Evolutionary conservation across 2,888 invertebrate species (phyloP), one percentile per base, ranked within the genome.

Genomic region (Pelosia muscerda): DNA sequence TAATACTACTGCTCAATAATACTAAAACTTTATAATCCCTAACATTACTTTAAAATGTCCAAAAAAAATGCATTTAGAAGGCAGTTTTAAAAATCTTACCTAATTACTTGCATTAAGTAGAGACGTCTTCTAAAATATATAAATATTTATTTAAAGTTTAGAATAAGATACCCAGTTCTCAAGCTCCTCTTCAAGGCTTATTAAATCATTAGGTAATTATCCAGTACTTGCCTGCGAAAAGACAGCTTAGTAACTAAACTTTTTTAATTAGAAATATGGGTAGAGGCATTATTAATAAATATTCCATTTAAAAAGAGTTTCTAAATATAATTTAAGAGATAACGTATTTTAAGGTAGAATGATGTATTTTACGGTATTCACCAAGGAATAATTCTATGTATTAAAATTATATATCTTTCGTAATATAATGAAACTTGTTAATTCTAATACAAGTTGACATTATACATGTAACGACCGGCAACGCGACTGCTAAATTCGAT

Each of bases 121-220:
- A 31, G 23, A 34, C 0, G 15, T 59, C 15, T 34, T 9, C 4
- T 34, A 19, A 10, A n/a, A 56, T 8, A 31, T 31, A 31, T 31
- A n/a, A 55, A 31, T 28, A 25, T 59, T 38, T 22, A 8, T n/a
- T 0, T 23, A 38, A 38, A 9, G 3, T 59, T 59, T 38, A 23
- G 11, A 28, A 64, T 34, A 42, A 25, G 58, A 23, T 25, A 63
- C 23, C 28, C 22, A 54, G 54, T 38, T 15, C 34, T 34, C 26
- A 34, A 38, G 54, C 26, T 25, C 54, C 23, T 13, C 23, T 66
- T 66, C 22, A 60, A 60, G 25, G 55, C 31, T 25, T 38, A 54
- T 61, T 61, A 61, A 34, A 26, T 66, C 34, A n/a, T 60, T 26
- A 55, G 22, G 22, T 61, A 19, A 60, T 65, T 55, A 60, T 66